phyloP scores from a whole-genome alignment of 2,113 vertebrate species.

The Vidua chalybeata region DNA sequence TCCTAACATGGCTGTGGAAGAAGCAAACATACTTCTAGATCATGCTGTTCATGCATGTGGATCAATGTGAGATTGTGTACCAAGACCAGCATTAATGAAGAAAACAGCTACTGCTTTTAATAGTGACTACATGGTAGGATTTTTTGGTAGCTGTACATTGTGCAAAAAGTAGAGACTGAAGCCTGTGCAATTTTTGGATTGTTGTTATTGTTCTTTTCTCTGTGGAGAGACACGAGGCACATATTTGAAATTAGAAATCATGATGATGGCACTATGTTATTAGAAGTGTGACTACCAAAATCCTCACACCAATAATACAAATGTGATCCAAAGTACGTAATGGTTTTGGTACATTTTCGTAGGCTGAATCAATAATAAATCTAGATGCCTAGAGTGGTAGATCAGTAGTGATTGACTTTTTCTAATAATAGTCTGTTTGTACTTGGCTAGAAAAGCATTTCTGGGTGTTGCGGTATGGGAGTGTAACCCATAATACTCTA shows the following conservation, averaged over 20 bases:
- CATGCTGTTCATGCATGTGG: accelerated
- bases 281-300: not conserved
- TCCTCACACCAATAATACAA: not conserved
- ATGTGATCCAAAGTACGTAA: not conserved
- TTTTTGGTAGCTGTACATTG: not conserved
- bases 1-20: accelerated
- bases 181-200: not conserved
- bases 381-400: not conserved
- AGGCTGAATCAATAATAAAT: not conserved
- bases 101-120: not conserved
- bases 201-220: not conserved
- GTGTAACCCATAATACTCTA: not conserved
- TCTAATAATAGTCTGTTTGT: not conserved
- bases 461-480: not conserved
- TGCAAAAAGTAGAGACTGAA: not conserved
- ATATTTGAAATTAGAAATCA: not conserved
- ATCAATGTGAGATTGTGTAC: not conserved
- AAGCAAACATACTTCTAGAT: not conserved
- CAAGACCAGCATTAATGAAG: not conserved
- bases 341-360: not conserved
- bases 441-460: not conserved
- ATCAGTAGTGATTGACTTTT: not conserved
- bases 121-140: not conserved
- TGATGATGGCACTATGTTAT: not conserved
- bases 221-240: not conserved